phyloP scores from a whole-genome alignment of 1,140 invertebrate genomes.

The Neodiprion fabricii region DNA sequence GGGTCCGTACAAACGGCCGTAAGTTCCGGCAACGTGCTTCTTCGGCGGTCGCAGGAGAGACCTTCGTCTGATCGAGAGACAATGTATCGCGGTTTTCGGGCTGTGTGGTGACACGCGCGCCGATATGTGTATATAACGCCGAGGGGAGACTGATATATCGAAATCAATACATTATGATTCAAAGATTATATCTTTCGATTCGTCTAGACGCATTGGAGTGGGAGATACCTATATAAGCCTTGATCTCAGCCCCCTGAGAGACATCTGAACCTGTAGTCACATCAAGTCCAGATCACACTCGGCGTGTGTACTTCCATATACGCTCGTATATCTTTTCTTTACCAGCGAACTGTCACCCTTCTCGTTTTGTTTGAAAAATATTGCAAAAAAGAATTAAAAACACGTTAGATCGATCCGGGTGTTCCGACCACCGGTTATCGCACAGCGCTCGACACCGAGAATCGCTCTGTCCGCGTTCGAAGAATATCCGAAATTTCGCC shows the following conservation, averaged over 20 bases:
- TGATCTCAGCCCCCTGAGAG: conserved; percentile 27
- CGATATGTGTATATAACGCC: too few relatives aligned
- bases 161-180: conserved; percentile 58
- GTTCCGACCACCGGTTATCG: neutral
- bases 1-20: too few relatives aligned
- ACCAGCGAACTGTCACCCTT: conserved; percentile 20
- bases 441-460: neutral
- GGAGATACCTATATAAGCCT: conserved; percentile 50
- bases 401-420: neutral
- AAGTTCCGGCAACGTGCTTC: too few relatives aligned
- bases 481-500: neutral
- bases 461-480: too few relatives aligned
- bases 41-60: neutral
- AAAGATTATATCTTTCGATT: conserved; percentile 58
- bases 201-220: conserved; percentile 52
- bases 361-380: conserved; percentile 3
- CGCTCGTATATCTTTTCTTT: conserved; percentile 23
- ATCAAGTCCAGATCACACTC: neutral
- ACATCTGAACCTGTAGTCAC: conserved; percentile 32
- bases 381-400: neutral
- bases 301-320: neutral
- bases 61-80: neutral
- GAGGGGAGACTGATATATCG: conserved; percentile 35
- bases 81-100: neutral
- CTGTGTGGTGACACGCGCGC: neutral